Base-by-base conservation (phyloP, 37 sponge, comb jelly and placozoan genomes). In the Oscarella lobularis region DNA sequence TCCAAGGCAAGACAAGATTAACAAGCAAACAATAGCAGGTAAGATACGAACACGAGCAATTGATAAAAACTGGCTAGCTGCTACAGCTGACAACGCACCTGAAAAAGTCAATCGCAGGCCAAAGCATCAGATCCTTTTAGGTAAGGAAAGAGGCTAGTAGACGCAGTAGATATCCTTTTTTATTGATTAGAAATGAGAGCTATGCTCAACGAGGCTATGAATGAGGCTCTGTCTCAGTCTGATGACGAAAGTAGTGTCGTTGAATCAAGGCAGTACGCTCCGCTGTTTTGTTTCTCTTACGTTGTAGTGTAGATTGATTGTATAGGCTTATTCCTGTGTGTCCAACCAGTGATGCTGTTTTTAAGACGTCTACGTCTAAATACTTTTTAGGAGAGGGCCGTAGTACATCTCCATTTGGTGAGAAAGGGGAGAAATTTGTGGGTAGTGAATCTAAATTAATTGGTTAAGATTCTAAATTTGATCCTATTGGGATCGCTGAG, bases 331-430 rank as follows among this genome's bases (percentile, higher is more conserved):
- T 78, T 41, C 67, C 78, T 66, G 35, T 32, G 34, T 3, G 6
- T 78, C 2, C 38, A 39, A 35, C 40, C 34, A 67, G 78, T 66
- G 1, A 78, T 33, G 38, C 4, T 27, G 6, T 95, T 4, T 79
- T 95, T 34, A 69, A 70, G 5, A 73, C 82, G n/a, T 66, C 84
- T 36, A 70, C 66, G 2, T 85, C 91, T 2, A 67, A 78, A 1
- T 95, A 81, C 88, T 95, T 95, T 74, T 87, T 87, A 81, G 95
- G 95, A 0, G 84, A 95, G 41, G 86, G 84, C 36, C 74, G 95
- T 37, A 81, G 81, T 34, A 70, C 66, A 31, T 88, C 89, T 29
- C 95, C 95, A 20, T 95, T 95, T 79, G 79, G 88, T 87, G 31
- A 77, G 85, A 32, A 55, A 40, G 9, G 60, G 20, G 9, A 48